Conservation (phyloP, 2,888 invertebrate species). For the Blomia tropicalis region DNA sequence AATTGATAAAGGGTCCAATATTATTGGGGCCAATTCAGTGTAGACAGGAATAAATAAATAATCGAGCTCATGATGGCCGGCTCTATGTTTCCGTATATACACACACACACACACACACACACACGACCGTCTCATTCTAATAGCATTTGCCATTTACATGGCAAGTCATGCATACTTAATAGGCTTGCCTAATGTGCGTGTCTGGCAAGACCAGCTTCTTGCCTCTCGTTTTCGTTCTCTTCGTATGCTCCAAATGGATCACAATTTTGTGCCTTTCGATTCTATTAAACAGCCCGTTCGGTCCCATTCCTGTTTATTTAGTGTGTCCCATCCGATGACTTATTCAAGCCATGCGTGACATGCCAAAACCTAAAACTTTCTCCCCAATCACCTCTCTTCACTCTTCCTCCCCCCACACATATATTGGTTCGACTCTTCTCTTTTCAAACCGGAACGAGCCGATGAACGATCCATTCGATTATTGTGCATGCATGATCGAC, state of each 20-base stretch:
- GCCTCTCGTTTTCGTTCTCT: background rate
- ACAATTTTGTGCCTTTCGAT: conserved; percentile 8
- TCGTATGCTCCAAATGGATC: too few species aligned
- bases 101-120: too few species aligned
- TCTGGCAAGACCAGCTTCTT: background rate
- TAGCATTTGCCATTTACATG: background rate
- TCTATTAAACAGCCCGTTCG: background rate
- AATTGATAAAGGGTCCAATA: conserved; percentile 12
- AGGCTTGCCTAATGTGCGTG: conserved; percentile 5
- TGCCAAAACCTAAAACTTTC: background rate
- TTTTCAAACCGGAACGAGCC: too few species aligned
- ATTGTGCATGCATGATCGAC: too few species aligned
- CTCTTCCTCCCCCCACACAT: too few species aligned
- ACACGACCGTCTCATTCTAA: too few species aligned
- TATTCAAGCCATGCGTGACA: conserved; percentile 13
- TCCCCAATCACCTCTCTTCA: too few species aligned
- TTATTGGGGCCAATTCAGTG: background rate
- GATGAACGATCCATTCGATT: too few species aligned
- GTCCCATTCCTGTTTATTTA: conserved; percentile 5
- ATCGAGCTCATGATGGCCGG: background rate
- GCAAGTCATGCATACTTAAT: background rate
- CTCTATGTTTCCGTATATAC: too few species aligned
- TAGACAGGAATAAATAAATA: conserved; percentile 8
- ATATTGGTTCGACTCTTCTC: too few species aligned
- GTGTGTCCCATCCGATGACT: conserved; percentile 11